A percentile compares a stretch with the other conserved stretches of the same genome.
Conservation (phyloP, 1,140 invertebrate genomes). For the Leptinotarsa defecta region DNA sequence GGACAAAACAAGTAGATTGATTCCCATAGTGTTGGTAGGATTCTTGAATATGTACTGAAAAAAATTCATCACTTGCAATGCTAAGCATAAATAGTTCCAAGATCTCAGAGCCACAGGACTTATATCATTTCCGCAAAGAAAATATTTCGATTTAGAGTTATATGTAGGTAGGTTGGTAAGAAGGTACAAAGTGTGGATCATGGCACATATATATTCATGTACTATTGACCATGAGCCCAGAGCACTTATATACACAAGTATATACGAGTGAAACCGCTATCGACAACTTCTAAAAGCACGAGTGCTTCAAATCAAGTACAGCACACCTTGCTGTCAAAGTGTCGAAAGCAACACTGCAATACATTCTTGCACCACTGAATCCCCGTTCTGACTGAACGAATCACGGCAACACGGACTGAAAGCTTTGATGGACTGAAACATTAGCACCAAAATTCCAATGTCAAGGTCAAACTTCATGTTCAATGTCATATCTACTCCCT, state of each 20-base stretch:
- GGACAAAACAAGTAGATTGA: slow-evolving; percentile 73
- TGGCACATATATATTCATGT: not conserved
- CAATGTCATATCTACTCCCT: no score
- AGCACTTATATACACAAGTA: not conserved
- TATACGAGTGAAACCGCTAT: not conserved
- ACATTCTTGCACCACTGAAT: no score
- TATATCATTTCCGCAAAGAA: not conserved
- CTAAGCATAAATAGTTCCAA: slow-evolving; percentile 30
- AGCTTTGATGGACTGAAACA: no score
- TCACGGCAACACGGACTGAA: not conserved
- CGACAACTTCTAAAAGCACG: no score
- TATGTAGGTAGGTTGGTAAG: no score
- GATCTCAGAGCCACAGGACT: slow-evolving; percentile 21
- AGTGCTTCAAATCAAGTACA: no score
- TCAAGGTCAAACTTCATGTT: no score
- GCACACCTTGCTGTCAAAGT: no score
- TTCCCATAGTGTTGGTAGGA: slow-evolving; percentile 79
- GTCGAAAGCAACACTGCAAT: no score
- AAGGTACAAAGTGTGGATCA: no score
- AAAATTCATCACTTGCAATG: slow-evolving; percentile 40
- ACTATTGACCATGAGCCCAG: not conserved
- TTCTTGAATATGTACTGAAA: slow-evolving; percentile 84
- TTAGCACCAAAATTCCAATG: no score
- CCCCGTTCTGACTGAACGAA: not conserved
- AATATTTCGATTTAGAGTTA: not conserved